phyloP scores from a whole-genome alignment of 2,888 invertebrate species.

The Ptychoptera albimana region DNA sequence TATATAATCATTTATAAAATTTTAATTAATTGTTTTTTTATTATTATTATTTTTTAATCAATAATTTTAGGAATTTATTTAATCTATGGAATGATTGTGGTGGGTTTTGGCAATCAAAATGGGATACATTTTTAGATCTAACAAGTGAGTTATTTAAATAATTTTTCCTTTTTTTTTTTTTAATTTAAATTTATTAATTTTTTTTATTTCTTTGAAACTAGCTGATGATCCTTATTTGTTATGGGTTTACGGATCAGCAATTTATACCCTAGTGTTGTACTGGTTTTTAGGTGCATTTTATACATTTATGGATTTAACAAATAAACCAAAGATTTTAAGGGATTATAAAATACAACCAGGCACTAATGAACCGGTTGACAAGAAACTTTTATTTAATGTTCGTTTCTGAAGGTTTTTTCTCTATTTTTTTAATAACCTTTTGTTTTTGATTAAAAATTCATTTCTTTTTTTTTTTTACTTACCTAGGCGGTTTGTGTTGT shows the following conservation, averaged over 20 bases:
- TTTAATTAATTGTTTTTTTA: too few relatives aligned
- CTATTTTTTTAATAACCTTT: too few relatives aligned
- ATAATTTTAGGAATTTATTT: slow-evolving; percentile 55
- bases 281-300: slow-evolving; percentile 65
- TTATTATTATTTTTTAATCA: too few relatives aligned
- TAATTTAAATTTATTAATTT: too few relatives aligned
- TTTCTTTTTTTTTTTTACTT: too few relatives aligned
- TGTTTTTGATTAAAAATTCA: too few relatives aligned
- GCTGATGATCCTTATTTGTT: slow-evolving; percentile 47
- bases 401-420: neutral
- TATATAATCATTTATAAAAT: too few relatives aligned
- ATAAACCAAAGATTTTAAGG: slow-evolving; percentile 51
- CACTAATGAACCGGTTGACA: slow-evolving; percentile 60
- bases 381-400: slow-evolving; percentile 39
- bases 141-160: slow-evolving; percentile 33
- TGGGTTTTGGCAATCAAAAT: slow-evolving; percentile 71
- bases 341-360: slow-evolving; percentile 72
- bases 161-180: too few relatives aligned
- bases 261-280: slow-evolving; percentile 49
- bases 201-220: too few relatives aligned
- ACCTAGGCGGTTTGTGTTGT: neutral
- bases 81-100: slow-evolving; percentile 72
- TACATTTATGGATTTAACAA: slow-evolving; percentile 55
- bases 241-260: slow-evolving; percentile 44
- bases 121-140: slow-evolving; percentile 53